Conservation (phyloP, 1,140 invertebrate species). For the silkworm (Bombyx mori) region ASM3026992v2 NC_085114.1:14530001-14530500, state of each 20-base stretch:
- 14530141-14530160: too few relatives aligned
- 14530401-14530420: conserved; percentile 51
- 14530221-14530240: too few relatives aligned
- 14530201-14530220: too few relatives aligned
- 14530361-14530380: conserved; percentile 63
- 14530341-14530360: conserved; percentile 45
- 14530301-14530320: background rate
- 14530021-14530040: too few relatives aligned
- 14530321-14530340: background rate
- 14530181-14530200: too few relatives aligned
- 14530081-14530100: too few relatives aligned
- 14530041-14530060: too few relatives aligned
- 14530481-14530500: conserved; percentile 32
- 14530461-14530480: conserved; percentile 57
- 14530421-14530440: conserved; percentile 38
- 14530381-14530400: conserved; percentile 71
- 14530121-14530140: too few relatives aligned
- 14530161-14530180: too few relatives aligned
- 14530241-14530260: background rate
- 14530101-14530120: too few relatives aligned
- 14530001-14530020: too few relatives aligned
- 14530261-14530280: background rate
- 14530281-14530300: background rate
- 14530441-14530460: conserved; percentile 39
- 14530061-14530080: too few relatives aligned